Evolutionary conservation across 1,140 invertebrate species (phyloP), one percentile per base, ranked within the genome.

Genomic region (Pissodes strobi): DNA sequence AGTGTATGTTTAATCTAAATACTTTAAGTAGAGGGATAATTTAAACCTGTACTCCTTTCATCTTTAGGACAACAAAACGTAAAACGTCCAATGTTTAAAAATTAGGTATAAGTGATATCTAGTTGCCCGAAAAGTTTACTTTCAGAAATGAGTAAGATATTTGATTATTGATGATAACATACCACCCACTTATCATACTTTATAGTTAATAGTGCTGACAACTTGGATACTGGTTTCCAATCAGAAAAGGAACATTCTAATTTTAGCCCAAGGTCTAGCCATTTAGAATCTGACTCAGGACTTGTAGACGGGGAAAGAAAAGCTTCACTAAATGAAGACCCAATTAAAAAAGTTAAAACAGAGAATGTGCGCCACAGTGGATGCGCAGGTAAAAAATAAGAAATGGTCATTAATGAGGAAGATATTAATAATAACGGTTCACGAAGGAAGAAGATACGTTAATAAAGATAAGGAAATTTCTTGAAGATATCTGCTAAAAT

Each of bases 351-450:
- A 56, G 78, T 82, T 61, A 72, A 79, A 65, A 23, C 67, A 17
- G 46, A 75, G 37, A 65, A 78, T 0, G 74, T 77, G 85, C 30
- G 79, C 83, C 65, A 77, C 79, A 10, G 73, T 79, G 4, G 76
- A 82, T 53, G 77, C 76, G 4, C 71, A 81, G 65, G 69, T 80
- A 63, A 75, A 77, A 65, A 85, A 70, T 76, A 81, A 51, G 67
- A 82, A 66, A 69, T 74, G 38, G 63, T 74, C 27, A 63, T 67
- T 52, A 66, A 78, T 52, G 78, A 81, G 45, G 69, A 77, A 23
- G 53, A 72, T 15, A 43, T 68, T 22, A 58, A 69, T 67, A 62
- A 68, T 57, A 21, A 59, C 15, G 66, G 72, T 53, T 76, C 79
- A 71, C 65, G 72, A 48, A 66, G 71, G 25, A 83, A 81, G 76